These are phyloP conservation scores for Drusus annulatus DNA, from an alignment of 1,140 invertebrate genomes.

Conservation along the genomic window DNA sequence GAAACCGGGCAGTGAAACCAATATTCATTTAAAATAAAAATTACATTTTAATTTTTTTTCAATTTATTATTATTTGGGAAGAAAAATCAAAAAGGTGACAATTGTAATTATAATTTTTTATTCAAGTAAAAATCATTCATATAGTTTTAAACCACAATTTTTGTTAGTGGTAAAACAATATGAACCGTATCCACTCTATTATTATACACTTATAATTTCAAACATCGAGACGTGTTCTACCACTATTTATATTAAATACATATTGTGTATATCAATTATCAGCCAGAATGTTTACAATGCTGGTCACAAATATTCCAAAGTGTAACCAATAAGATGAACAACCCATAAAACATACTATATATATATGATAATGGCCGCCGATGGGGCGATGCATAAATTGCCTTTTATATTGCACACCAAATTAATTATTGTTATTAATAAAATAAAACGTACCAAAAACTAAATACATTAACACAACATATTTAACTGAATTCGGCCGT, in stretches of 20 bases:
- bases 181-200: background rate
- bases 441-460: constrained; percentile 33
- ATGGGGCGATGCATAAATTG: background rate
- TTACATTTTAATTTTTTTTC: too few species aligned
- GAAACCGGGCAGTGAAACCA: too few species aligned
- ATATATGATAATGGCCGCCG: constrained; percentile 5
- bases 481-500: background rate
- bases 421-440: background rate
- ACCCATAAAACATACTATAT: background rate
- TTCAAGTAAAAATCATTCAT: constrained; percentile 41
- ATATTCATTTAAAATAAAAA: too few species aligned
- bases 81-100: background rate
- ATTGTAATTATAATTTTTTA: constrained; percentile 42
- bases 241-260: constrained; percentile 41
- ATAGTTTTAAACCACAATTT: constrained; percentile 36
- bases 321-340: background rate
- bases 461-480: constrained; percentile 18
- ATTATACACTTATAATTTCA: constrained; percentile 39
- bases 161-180: constrained; percentile 8
- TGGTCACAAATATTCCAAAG: background rate
- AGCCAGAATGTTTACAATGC: background rate
- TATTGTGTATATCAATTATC: background rate
- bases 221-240: constrained; percentile 35
- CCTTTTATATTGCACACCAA: constrained; percentile 31
- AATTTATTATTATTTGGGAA: too few species aligned